Conservation (phyloP, 2,888 invertebrate species). For the Lydus trimaculatus region DNA sequence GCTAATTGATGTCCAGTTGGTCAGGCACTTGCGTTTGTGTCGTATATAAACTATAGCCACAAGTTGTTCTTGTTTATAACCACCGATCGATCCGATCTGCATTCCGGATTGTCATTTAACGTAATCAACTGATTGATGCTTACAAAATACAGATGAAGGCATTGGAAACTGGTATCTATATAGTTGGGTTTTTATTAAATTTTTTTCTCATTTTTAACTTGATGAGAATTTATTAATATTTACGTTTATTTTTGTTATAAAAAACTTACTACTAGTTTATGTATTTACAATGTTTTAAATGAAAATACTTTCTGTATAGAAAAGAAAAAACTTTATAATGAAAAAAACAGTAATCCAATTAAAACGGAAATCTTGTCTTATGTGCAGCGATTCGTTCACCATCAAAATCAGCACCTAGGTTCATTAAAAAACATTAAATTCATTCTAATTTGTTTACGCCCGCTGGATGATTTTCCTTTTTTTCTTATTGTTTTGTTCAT, state of each 20-base stretch:
- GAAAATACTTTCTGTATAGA: neutral
- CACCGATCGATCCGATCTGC: slow-evolving; percentile 35
- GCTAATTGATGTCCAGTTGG: slow-evolving; percentile 36
- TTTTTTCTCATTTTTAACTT: neutral
- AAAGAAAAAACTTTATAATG: too few species aligned
- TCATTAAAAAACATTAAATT: slow-evolving; percentile 1
- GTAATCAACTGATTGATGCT: slow-evolving; percentile 36
- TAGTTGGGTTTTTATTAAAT: neutral
- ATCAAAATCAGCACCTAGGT: neutral
- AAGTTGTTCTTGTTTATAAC: slow-evolving; percentile 17
- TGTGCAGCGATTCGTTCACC: neutral
- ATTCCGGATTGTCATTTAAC: slow-evolving; percentile 38
- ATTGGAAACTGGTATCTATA: slow-evolving; percentile 1
- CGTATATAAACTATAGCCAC: neutral
- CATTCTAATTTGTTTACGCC: neutral
- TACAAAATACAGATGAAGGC: slow-evolving; percentile 29
- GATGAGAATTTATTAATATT: neutral
- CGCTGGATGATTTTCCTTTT: neutral
- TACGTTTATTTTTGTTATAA: neutral
- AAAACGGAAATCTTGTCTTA: neutral
- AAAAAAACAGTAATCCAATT: neutral
- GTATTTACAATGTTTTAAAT: too few species aligned
- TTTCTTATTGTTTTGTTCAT: neutral
- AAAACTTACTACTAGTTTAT: neutral
- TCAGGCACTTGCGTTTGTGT: slow-evolving; percentile 16